Evolutionary conservation across 2,797 vertebrate species (phyloP).

Genomic region (Holocentrus rufus): DNA sequence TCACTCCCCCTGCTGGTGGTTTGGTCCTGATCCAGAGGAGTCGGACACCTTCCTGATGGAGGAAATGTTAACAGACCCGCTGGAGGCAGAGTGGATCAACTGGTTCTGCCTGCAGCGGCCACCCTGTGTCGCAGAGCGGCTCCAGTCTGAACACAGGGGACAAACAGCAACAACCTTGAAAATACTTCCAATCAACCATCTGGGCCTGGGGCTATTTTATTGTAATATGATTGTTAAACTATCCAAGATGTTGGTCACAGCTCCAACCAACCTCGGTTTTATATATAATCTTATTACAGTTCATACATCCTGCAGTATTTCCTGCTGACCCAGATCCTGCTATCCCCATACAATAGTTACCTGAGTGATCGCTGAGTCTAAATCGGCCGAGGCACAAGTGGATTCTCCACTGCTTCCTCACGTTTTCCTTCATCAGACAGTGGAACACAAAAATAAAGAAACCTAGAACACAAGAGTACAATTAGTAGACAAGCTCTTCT

Average conservation of each 20-base stretch:
- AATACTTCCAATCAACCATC: background rate
- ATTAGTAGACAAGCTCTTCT: background rate
- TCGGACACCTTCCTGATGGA: constrained; percentile 77
- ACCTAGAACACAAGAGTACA: constrained; percentile 72
- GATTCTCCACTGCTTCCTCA: constrained; percentile 85
- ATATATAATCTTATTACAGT: background rate
- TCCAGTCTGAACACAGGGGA: constrained; percentile 81
- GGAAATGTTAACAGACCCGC: constrained; percentile 71
- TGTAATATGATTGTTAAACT: background rate
- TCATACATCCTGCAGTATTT: too few relatives aligned
- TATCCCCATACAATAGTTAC: constrained; percentile 68
- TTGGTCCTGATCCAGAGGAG: constrained; percentile 27
- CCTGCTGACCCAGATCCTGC: too few relatives aligned
- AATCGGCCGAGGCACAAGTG: constrained; percentile 84
- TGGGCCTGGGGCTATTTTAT: background rate
- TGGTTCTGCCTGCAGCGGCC: constrained; percentile 62
- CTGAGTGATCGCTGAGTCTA: constrained; percentile 75
- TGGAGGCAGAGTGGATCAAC: constrained; percentile 67
- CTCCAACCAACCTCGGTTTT: background rate
- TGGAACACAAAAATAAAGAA: constrained; percentile 92
- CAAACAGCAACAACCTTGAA: constrained; percentile 15
- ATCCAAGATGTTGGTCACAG: background rate
- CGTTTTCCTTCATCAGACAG: constrained; percentile 91
- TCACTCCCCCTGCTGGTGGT: constrained; percentile 57
- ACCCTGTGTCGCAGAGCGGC: constrained; percentile 63